Evolutionary conservation across 2,113 vertebrate genomes (phyloP).

Genomic region (Sturnus vulgaris): DNA sequence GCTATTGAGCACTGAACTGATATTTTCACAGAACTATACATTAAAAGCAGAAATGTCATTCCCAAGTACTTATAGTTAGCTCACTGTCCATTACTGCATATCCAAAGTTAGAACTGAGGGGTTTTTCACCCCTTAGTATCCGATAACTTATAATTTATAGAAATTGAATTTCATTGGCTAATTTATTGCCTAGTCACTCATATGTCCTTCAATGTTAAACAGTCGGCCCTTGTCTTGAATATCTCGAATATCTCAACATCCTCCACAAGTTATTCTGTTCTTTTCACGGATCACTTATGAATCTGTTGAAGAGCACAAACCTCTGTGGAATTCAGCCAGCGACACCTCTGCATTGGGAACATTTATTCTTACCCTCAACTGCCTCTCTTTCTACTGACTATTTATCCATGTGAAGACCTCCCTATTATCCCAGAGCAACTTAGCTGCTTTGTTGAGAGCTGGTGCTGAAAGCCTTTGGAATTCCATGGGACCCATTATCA

Average conservation of each 20-base stretch:
- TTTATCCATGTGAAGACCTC: not conserved
- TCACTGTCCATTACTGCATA: not conserved
- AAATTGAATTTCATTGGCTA: not conserved
- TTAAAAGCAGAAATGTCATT: not conserved
- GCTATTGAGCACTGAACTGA: not conserved
- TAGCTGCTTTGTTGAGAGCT: not conserved
- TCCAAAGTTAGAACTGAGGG: not conserved
- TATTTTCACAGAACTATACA: not conserved
- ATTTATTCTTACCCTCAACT: conserved; percentile 16
- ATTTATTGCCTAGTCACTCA: not conserved
- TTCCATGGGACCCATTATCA: not conserved
- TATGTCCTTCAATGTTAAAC: not conserved
- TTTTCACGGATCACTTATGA: not conserved
- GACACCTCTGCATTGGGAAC: conserved; percentile 17
- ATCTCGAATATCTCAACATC: not conserved
- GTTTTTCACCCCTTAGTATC: not conserved
- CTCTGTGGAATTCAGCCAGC: not conserved
- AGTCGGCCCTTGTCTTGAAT: not conserved
- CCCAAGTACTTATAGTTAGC: not conserved
- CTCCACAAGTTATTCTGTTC: not conserved
- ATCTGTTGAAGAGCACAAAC: conserved; percentile 1
- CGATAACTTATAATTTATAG: not conserved
- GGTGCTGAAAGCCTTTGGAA: not conserved
- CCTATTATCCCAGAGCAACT: conserved; percentile 1
- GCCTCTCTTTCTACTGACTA: not conserved